Percentiles rank a stretch among this genome's conserved stretches.
These are phyloP conservation scores for Mesocricetus auratus DNA, from an alignment of 2,113 vertebrate genomes.

Conservation along the genomic window DNA sequence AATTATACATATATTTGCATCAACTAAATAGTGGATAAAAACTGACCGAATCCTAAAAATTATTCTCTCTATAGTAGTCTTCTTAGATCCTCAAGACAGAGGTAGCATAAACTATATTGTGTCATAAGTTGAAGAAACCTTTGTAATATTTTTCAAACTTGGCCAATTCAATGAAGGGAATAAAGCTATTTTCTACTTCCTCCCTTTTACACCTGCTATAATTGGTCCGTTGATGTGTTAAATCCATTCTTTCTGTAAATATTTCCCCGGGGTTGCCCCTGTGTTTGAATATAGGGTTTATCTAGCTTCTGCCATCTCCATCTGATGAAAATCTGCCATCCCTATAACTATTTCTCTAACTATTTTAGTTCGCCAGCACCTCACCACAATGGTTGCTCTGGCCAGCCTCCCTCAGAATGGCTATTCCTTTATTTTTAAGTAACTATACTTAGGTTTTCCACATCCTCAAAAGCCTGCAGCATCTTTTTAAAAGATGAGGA, in stretches of 20 bases:
- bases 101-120: background rate
- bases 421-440: conserved; percentile 1
- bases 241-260: background rate
- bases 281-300: background rate
- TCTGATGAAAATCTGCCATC: background rate
- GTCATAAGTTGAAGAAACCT: background rate
- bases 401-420: background rate
- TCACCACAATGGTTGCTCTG: background rate
- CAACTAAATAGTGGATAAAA: background rate
- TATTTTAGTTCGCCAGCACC: background rate
- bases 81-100: background rate
- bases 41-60: background rate
- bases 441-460: background rate
- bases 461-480: background rate
- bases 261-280: background rate
- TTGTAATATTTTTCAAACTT: background rate
- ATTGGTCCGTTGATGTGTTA: background rate
- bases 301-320: background rate
- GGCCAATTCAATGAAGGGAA: background rate
- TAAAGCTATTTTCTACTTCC: background rate
- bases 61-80: background rate
- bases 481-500: background rate
- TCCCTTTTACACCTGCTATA: background rate
- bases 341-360: background rate
- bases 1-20: conserved; percentile 19